Evolutionary conservation across 2,888 invertebrate genomes (phyloP).

Genomic region (Tipula confusa): DNA sequence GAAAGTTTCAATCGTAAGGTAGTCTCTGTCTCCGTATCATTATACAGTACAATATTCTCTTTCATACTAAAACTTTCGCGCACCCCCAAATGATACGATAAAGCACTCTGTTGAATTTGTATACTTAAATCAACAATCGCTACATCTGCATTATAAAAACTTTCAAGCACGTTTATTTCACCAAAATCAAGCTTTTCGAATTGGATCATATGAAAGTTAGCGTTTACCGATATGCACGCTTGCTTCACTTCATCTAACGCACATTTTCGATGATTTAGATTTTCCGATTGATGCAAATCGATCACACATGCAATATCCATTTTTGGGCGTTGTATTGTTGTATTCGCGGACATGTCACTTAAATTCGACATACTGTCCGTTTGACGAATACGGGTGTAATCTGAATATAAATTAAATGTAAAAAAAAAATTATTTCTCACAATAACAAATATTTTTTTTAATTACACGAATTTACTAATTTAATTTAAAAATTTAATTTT

Average conservation of each 20-base stretch:
- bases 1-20: conserved; percentile 89
- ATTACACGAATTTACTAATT: no score
- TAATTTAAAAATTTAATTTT: no score
- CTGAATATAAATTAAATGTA: conserved; percentile 32
- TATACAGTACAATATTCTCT: conserved; percentile 83
- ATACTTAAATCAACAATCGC: conserved; percentile 92
- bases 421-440: neutral
- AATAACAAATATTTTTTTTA: neutral
- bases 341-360: conserved; percentile 57
- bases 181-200: conserved; percentile 98
- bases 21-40: conserved; percentile 83
- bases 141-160: conserved; percentile 97
- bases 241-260: conserved; percentile 81
- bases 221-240: conserved; percentile 73
- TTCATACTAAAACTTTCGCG: conserved; percentile 97
- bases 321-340: conserved; percentile 55
- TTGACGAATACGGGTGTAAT: conserved; percentile 35
- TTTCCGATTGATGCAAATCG: conserved; percentile 67
- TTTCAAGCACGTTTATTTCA: conserved; percentile 89
- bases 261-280: conserved; percentile 69
- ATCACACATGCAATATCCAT: conserved; percentile 89
- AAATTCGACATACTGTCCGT: conserved; percentile 51
- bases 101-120: conserved; percentile 84
- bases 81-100: conserved; percentile 95
- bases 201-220: conserved; percentile 79